A percentile compares a stretch with the other conserved stretches of the same genome.
These are phyloP conservation scores for Ryuthela nishihirai DNA, from an alignment of 2,888 invertebrate species.

Conservation along the genomic window DNA sequence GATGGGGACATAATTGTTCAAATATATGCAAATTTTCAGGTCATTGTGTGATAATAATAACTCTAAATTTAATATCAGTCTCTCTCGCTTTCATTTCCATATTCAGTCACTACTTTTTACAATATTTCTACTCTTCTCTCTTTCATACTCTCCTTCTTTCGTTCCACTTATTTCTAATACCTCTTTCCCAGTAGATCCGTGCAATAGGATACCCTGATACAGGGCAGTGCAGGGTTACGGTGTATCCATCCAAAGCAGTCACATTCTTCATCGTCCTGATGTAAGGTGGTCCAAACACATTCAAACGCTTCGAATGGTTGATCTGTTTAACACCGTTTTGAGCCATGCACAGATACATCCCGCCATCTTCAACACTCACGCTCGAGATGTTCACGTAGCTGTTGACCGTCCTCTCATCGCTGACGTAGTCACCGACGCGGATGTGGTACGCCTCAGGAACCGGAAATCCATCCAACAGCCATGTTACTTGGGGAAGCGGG, in stretches of 20 bases:
- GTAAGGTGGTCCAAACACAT: conserved; percentile 54
- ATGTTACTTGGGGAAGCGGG: conserved; percentile 42
- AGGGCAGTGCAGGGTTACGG: conserved; percentile 72
- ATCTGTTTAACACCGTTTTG: conserved; percentile 48
- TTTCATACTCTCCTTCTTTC: too few relatives aligned
- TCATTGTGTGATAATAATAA: too few relatives aligned
- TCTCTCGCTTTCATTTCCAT: too few relatives aligned
- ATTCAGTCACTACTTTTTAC: too few relatives aligned
- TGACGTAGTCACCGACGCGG: conserved; percentile 46
- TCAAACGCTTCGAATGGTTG: conserved; percentile 46
- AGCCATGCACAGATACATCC: conserved; percentile 50
- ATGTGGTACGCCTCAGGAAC: conserved; percentile 45
- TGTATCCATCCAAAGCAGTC: conserved; percentile 74
- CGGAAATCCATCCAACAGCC: conserved; percentile 45
- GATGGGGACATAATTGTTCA: too few relatives aligned
- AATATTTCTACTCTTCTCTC: too few relatives aligned
- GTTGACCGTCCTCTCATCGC: conserved; percentile 48
- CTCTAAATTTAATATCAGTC: too few relatives aligned
- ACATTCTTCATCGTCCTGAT: conserved; percentile 54
- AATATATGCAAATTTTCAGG: too few relatives aligned
- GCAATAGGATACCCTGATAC: conserved; percentile 83
- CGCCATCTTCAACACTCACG: conserved; percentile 49
- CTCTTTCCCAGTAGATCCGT: conserved; percentile 75
- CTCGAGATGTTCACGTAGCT: conserved; percentile 50
- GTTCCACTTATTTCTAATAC: too few relatives aligned